Evolutionary conservation across 1,140 invertebrate species (phyloP).

Genomic region (Panagrolaimus sp.): DNA sequence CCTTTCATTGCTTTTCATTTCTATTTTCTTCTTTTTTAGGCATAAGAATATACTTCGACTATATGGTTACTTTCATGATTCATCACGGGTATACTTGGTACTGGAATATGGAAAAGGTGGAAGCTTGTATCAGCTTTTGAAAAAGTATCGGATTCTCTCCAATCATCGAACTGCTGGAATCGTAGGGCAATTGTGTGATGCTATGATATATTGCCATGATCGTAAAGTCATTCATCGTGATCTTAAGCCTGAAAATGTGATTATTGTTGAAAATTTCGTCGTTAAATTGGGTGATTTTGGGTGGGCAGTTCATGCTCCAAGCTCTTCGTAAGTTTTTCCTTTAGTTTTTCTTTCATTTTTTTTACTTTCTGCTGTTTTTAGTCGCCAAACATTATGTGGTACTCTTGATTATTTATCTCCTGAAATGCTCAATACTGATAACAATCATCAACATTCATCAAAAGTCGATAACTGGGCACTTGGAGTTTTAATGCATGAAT

Average conservation of each 20-base stretch:
- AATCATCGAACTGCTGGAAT: conserved; percentile 66
- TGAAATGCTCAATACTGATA: background rate
- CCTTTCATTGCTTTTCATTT: background rate
- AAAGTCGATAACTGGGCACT: conserved; percentile 17
- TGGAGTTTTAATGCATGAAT: background rate
- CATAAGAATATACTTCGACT: conserved; percentile 1
- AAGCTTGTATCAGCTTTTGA: no score
- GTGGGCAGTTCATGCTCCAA: conserved; percentile 64
- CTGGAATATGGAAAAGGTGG: background rate
- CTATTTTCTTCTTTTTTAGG: conserved; percentile 7
- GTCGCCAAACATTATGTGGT: background rate
- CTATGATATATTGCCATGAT: conserved; percentile 84
- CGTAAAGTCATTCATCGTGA: conserved; percentile 87
- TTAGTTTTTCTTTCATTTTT: background rate
- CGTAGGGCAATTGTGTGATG: conserved; percentile 77
- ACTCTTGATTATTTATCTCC: background rate
- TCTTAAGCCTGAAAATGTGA: background rate
- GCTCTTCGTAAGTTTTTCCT: background rate
- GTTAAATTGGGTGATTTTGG: conserved; percentile 76
- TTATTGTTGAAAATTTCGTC: conserved; percentile 62
- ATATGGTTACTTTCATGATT: background rate
- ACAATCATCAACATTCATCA: background rate
- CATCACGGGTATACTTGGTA: background rate
- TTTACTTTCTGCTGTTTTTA: background rate
- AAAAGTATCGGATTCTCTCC: background rate